Evolutionary conservation across 2,888 invertebrate species (phyloP).

Genomic region (Aradus depressus): DNA sequence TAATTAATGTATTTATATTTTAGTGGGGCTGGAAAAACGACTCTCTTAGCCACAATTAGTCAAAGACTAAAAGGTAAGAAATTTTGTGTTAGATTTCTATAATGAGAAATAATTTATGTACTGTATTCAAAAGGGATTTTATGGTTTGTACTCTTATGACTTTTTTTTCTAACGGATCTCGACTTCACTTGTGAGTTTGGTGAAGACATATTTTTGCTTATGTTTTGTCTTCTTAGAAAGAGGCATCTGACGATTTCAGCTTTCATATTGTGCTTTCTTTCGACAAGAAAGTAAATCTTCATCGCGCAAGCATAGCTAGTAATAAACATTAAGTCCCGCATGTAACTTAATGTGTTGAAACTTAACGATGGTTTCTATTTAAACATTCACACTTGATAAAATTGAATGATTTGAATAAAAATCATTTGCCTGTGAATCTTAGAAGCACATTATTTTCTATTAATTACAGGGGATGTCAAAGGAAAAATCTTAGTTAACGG

Average conservation of each 20-base stretch:
- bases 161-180: too few relatives aligned
- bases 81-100: slow-evolving; percentile 3
- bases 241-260: too few relatives aligned
- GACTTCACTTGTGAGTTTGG: too few relatives aligned
- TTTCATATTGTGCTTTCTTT: too few relatives aligned
- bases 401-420: background rate
- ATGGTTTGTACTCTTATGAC: too few relatives aligned
- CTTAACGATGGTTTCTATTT: background rate
- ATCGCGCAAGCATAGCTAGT: too few relatives aligned
- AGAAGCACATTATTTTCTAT: background rate
- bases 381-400: background rate
- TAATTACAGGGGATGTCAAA: slow-evolving; percentile 42
- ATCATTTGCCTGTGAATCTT: background rate
- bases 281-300: too few relatives aligned
- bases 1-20: slow-evolving; percentile 30
- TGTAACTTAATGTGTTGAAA: too few relatives aligned
- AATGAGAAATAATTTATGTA: slow-evolving; percentile 1
- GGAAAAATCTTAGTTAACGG: slow-evolving; percentile 65
- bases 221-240: too few relatives aligned
- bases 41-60: slow-evolving; percentile 59
- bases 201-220: too few relatives aligned
- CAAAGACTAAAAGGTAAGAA: slow-evolving; percentile 50
- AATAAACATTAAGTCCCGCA: too few relatives aligned
- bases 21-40: slow-evolving; percentile 69
- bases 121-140: background rate